These are phyloP conservation scores for Euclidia mi DNA, from an alignment of 2,888 invertebrate genomes.

Conservation along the genomic window DNA sequence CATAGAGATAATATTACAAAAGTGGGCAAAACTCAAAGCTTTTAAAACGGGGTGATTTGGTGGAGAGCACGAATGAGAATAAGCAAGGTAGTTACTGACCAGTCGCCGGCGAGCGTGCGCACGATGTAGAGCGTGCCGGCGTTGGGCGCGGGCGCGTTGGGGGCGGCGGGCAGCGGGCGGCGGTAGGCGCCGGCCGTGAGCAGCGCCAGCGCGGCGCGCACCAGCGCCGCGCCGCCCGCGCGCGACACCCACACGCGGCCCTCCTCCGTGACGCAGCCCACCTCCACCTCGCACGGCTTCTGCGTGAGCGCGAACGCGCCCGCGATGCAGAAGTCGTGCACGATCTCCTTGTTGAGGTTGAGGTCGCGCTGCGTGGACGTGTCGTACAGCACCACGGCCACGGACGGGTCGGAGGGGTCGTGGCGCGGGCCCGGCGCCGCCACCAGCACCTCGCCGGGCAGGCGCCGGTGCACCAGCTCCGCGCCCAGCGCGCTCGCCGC, in stretches of 20 bases:
- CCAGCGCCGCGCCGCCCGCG: conserved; percentile 79
- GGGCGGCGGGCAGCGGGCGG: conserved; percentile 83
- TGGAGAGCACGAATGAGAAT: too few relatives aligned
- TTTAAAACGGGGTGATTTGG: too few relatives aligned
- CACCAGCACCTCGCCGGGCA: conserved; percentile 89
- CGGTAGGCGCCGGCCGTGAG: conserved; percentile 82
- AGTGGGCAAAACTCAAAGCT: too few relatives aligned
- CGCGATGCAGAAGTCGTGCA: conserved; percentile 85
- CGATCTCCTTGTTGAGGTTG: conserved; percentile 91
- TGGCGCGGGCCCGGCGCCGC: conserved; percentile 85
- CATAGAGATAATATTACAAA: too few relatives aligned
- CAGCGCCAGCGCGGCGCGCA: conserved; percentile 78
- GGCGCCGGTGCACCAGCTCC: conserved; percentile 72
- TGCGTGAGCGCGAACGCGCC: conserved; percentile 77
- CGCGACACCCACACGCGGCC: conserved; percentile 84
- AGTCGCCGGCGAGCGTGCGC: conserved; percentile 86
- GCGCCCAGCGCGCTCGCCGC: conserved; percentile 74
- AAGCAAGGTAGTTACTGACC: conserved; percentile 73
- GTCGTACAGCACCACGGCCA: conserved; percentile 91
- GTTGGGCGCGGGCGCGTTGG: conserved; percentile 76
- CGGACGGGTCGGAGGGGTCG: conserved; percentile 83
- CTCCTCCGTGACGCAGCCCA: conserved; percentile 85
- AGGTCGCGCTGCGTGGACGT: conserved; percentile 91
- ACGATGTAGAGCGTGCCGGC: conserved; percentile 81
- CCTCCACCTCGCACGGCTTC: conserved; percentile 84